phyloP scores from a whole-genome alignment of 2,113 vertebrate species.

The Athene cunicularia region DNA sequence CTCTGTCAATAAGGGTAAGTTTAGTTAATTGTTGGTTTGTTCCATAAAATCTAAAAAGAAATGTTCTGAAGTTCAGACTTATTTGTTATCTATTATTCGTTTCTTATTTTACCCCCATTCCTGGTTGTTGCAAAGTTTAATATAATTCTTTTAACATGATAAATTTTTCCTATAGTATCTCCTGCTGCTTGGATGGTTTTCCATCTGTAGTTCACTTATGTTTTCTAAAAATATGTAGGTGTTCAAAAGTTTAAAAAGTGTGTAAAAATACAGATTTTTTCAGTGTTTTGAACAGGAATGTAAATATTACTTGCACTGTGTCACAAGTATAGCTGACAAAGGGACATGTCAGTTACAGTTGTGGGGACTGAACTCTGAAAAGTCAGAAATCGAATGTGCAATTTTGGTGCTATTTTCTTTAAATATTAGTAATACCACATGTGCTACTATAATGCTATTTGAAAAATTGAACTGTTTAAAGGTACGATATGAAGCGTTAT shows the following conservation, averaged over 20 bases:
- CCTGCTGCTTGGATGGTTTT: neutral
- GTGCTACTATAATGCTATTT: neutral
- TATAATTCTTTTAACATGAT: neutral
- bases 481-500: neutral
- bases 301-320: neutral
- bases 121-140: neutral
- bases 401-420: neutral
- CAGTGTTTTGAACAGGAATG: neutral
- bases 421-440: neutral
- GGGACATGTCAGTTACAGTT: rapidly evolving
- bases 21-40: neutral
- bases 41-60: neutral
- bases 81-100: neutral
- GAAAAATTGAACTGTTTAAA: neutral
- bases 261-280: neutral
- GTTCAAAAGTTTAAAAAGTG: neutral
- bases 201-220: neutral
- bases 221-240: neutral
- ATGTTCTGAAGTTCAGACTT: neutral
- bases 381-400: neutral
- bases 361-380: neutral
- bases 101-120: neutral
- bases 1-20: slow-evolving; percentile 77
- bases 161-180: neutral
- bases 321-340: neutral